Conservation (phyloP, 2,888 invertebrate species). For the Sarcophaga rosellei region DNA sequence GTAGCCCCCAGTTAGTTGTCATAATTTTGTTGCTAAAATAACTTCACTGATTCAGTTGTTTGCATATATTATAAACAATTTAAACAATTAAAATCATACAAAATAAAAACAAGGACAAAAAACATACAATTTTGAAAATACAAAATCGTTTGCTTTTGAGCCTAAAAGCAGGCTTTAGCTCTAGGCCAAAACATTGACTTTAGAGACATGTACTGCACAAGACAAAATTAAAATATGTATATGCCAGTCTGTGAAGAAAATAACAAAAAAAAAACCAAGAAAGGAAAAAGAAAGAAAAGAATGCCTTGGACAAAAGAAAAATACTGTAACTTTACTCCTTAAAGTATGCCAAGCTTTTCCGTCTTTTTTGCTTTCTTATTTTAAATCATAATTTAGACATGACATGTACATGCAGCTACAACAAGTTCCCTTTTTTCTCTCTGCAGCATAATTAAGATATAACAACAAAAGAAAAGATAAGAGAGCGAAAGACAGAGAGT, state of each 20-base stretch:
- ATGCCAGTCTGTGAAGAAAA: neutral
- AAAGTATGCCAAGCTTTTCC: conserved; percentile 46
- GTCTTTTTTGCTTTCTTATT: neutral
- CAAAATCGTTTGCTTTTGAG: neutral
- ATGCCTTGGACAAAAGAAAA: conserved; percentile 46
- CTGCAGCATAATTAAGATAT: conserved; percentile 50
- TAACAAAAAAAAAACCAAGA: neutral
- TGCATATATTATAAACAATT: no score
- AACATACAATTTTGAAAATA: no score
- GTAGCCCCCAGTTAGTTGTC: conserved; percentile 2
- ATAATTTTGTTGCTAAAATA: neutral
- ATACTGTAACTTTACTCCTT: conserved; percentile 31
- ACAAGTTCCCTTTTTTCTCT: no score
- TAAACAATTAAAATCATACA: conserved; percentile 31
- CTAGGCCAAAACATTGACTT: conserved; percentile 79
- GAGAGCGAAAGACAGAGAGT: neutral
- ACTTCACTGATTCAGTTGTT: no score
- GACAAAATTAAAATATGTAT: no score
- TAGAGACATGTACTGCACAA: conserved; percentile 56
- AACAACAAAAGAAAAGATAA: neutral
- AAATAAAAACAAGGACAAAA: neutral
- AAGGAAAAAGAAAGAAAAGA: conserved; percentile 9
- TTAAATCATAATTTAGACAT: conserved; percentile 29
- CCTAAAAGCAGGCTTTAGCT: conserved; percentile 66
- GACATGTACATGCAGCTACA: neutral